Percentiles rank a stretch among this genome's conserved stretches.
Conservation (phyloP, 1,140 invertebrate species). For the Calycopis cecrops region DNA sequence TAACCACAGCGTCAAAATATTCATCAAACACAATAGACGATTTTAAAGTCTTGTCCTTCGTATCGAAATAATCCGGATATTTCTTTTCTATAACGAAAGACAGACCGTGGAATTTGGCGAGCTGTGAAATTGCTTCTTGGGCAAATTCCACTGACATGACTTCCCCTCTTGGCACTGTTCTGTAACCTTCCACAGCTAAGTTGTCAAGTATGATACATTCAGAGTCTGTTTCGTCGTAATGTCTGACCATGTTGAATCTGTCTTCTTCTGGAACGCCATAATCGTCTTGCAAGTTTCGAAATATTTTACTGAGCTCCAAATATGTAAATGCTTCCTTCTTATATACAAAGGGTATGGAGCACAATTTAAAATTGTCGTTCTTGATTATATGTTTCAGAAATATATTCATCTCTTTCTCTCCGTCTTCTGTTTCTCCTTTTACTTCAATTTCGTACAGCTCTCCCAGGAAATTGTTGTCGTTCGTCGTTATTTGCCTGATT, state of each 20-base stretch:
- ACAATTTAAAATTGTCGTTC: conserved; percentile 37
- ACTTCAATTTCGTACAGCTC: conserved; percentile 26
- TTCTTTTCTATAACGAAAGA: conserved; percentile 41
- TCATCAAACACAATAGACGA: conserved; percentile 41
- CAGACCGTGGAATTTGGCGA: conserved; percentile 53
- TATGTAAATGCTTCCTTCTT: conserved; percentile 41
- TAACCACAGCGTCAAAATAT: conserved; percentile 34
- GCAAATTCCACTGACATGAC: conserved; percentile 38
- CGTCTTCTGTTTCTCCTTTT: conserved; percentile 20
- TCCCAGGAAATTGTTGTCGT: conserved; percentile 27
- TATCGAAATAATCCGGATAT: conserved; percentile 38
- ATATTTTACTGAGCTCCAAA: conserved; percentile 35
- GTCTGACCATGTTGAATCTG: conserved; percentile 40
- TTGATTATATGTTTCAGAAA: conserved; percentile 46
- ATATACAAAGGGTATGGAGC: conserved; percentile 37
- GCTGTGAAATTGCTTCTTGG: conserved; percentile 36
- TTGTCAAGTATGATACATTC: conserved; percentile 50
- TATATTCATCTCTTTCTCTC: conserved; percentile 34
- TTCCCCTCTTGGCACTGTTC: conserved; percentile 35
- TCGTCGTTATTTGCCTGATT: conserved; percentile 1
- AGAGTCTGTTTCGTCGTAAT: conserved; percentile 34
- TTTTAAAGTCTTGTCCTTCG: conserved; percentile 37
- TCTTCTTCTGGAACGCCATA: conserved; percentile 33
- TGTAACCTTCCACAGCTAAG: conserved; percentile 41
- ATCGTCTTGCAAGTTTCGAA: conserved; percentile 36